phyloP scores from a whole-genome alignment of 2,888 invertebrate species.

The Archaeoteleia sp. region DNA sequence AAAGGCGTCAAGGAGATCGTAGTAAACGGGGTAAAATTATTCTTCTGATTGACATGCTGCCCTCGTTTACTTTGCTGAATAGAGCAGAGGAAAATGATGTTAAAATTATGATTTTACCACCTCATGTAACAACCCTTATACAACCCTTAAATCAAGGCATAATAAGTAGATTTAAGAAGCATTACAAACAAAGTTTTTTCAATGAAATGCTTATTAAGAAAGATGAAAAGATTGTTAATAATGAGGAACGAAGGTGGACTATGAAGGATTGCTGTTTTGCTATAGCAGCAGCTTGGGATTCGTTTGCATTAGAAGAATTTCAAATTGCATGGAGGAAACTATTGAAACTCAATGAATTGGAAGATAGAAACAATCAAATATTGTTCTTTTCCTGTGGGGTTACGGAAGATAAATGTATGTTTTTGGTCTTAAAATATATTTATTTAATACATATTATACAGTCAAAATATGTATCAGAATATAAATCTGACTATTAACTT shows the following conservation, averaged over 20 bases:
- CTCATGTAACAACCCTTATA: constrained; percentile 34
- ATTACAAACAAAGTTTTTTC: constrained; percentile 36
- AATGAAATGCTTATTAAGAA: constrained; percentile 37
- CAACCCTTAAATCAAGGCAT: constrained; percentile 41
- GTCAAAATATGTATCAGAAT: background rate
- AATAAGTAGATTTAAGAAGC: constrained; percentile 31
- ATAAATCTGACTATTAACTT: too few species aligned
- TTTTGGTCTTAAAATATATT: background rate
- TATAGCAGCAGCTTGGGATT: constrained; percentile 39
- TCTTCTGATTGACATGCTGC: constrained; percentile 30
- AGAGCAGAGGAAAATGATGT: constrained; percentile 23
- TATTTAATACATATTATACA: background rate
- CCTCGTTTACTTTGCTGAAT: constrained; percentile 20
- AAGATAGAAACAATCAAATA: constrained; percentile 35
- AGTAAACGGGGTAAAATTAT: constrained; percentile 8
- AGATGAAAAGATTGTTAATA: constrained; percentile 34
- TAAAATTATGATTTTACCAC: constrained; percentile 30
- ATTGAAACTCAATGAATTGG: constrained; percentile 30
- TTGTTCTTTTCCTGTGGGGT: constrained; percentile 35
- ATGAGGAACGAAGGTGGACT: constrained; percentile 40
- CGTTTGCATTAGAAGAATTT: constrained; percentile 33
- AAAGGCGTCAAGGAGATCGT: background rate
- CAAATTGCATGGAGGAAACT: constrained; percentile 41
- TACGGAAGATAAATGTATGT: constrained; percentile 20
- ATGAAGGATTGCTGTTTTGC: constrained; percentile 44